Evolutionary conservation across 1,140 invertebrate species (phyloP).

Genomic region (Sesamia nonagrioides): DNA sequence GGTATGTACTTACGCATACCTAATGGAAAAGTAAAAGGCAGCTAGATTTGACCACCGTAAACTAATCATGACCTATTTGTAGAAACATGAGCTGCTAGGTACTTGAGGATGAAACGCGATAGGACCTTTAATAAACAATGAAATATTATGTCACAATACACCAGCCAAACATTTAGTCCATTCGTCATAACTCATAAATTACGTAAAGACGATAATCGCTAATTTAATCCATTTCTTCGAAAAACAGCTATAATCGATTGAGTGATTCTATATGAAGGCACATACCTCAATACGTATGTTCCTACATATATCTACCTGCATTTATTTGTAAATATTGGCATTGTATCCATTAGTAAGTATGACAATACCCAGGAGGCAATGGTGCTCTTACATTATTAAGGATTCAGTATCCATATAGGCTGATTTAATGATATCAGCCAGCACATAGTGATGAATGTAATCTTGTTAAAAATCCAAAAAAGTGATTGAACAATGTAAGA

Average conservation of each 20-base stretch:
- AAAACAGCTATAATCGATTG: background rate
- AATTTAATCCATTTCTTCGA: background rate
- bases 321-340: slow-evolving; percentile 8
- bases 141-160: background rate
- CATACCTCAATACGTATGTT: background rate
- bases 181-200: slow-evolving; percentile 15
- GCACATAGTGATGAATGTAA: no score
- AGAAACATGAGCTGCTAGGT: background rate
- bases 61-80: slow-evolving; percentile 13
- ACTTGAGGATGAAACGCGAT: background rate
- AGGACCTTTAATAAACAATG: background rate
- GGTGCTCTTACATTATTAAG: slow-evolving; percentile 2
- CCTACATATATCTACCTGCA: background rate
- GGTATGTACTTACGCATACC: no score
- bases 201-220: background rate
- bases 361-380: background rate
- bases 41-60: background rate
- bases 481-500: no score
- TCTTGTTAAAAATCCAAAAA: no score
- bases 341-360: slow-evolving; percentile 1
- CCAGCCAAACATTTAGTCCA: background rate
- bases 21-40: no score
- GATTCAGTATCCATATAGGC: background rate
- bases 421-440: background rate
- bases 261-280: background rate